A percentile compares a stretch with the other conserved stretches of the same genome.
Conservation (phyloP, 2,888 invertebrate species). For the Heliconius aoede region DNA sequence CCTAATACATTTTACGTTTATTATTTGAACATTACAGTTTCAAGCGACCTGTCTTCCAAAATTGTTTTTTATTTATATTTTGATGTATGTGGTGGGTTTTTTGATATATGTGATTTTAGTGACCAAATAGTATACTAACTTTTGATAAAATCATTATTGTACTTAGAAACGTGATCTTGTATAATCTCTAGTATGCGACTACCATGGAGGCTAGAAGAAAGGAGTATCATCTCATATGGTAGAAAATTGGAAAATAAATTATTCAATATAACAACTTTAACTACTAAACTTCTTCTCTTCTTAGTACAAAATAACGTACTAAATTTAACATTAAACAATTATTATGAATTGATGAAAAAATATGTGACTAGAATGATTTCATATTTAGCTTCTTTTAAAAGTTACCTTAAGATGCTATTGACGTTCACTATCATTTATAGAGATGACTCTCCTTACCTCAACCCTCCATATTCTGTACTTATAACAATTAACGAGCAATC, state of each 20-base stretch:
- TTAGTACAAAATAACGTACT: too few species aligned
- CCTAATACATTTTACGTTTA: background rate
- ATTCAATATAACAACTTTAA: too few species aligned
- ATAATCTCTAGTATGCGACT: slow-evolving; percentile 23
- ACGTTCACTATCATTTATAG: background rate
- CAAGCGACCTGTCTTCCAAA: slow-evolving; percentile 47
- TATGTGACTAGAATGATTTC: too few species aligned
- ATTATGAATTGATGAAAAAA: too few species aligned
- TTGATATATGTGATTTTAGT: slow-evolving; percentile 67
- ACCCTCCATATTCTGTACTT: slow-evolving; percentile 18
- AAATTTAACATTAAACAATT: too few species aligned
- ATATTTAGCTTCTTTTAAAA: too few species aligned
- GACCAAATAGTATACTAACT: slow-evolving; percentile 69
- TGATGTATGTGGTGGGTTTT: slow-evolving; percentile 54
- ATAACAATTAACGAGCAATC: slow-evolving; percentile 46
- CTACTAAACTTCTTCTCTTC: too few species aligned
- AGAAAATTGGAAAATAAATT: too few species aligned
- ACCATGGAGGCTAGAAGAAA: too few species aligned
- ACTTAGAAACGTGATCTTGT: slow-evolving; percentile 49
- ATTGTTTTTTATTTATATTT: slow-evolving; percentile 32
- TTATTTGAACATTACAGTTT: background rate
- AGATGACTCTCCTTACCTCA: background rate
- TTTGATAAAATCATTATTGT: slow-evolving; percentile 56
- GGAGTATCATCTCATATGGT: too few species aligned
- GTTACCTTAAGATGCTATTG: too few species aligned